Conservation (phyloP, 1,140 invertebrate genomes). For the Drosophila malerkotliana region DNA sequence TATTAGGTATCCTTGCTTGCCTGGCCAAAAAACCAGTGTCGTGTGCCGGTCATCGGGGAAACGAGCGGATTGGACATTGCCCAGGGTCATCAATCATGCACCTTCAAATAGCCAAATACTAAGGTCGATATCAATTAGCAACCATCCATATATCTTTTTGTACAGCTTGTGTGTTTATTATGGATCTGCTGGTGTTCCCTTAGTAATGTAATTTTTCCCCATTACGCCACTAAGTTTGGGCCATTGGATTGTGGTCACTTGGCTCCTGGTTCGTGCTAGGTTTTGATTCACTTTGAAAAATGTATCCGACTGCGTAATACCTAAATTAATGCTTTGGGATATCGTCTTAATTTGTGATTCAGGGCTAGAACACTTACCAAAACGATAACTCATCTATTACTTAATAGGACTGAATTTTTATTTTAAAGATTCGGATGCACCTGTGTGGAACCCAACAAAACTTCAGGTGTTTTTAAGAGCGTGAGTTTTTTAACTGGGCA, state of each 20-base stretch:
- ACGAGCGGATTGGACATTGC: slow-evolving; percentile 18
- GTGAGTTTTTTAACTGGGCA: neutral
- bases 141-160: slow-evolving; percentile 39
- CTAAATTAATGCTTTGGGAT: neutral
- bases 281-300: slow-evolving; percentile 25
- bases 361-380: neutral
- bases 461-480: neutral
- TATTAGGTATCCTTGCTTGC: slow-evolving; percentile 42
- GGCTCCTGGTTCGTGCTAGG: slow-evolving; percentile 11
- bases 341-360: neutral
- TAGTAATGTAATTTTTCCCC: slow-evolving; percentile 30
- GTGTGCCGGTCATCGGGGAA: slow-evolving; percentile 6
- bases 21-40: slow-evolving; percentile 19
- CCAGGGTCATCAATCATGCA: slow-evolving; percentile 62
- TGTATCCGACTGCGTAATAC: slow-evolving; percentile 11
- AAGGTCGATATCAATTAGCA: slow-evolving; percentile 46
- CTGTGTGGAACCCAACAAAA: neutral
- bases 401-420: neutral
- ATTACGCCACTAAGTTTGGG: slow-evolving; percentile 39
- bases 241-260: slow-evolving; percentile 29
- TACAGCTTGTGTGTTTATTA: slow-evolving; percentile 1
- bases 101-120: slow-evolving; percentile 23
- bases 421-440: neutral
- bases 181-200: slow-evolving; percentile 10
- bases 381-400: slow-evolving; percentile 1